These are phyloP conservation scores for Gymnothorax reevesii DNA, from an alignment of 2,797 vertebrate genomes.

Conservation along the genomic window DNA sequence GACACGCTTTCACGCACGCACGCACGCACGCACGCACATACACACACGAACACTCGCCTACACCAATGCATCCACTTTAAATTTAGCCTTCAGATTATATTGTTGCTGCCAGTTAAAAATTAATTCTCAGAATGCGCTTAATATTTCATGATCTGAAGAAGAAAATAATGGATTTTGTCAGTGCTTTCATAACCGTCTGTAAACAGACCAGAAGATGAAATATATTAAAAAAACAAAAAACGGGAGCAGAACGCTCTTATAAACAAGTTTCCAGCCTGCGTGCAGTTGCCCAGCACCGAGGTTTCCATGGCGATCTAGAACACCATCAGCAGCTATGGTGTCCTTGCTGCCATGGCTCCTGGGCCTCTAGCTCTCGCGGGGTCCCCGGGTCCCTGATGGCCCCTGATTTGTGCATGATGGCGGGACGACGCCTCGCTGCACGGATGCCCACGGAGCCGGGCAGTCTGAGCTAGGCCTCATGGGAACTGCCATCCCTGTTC, in stretches of 20 bases:
- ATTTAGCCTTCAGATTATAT: neutral
- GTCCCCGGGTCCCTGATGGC: conserved; percentile 15
- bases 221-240: neutral
- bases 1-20: too few species aligned
- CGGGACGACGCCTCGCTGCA: neutral
- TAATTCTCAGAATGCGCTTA: neutral
- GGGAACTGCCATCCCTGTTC: neutral
- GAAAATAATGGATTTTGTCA: neutral
- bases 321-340: conserved; percentile 58
- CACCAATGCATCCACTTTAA: neutral
- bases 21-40: neutral
- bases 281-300: conserved; percentile 52
- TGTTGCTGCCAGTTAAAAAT: neutral
- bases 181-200: neutral
- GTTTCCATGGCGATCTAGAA: conserved; percentile 55
- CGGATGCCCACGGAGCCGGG: neutral
- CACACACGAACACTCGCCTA: neutral
- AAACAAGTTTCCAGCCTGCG: conserved; percentile 23
- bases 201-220: neutral
- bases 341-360: conserved; percentile 50
- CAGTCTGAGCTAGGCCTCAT: neutral
- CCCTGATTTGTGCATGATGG: neutral
- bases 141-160: neutral
- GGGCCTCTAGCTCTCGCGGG: neutral
- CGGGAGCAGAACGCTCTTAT: conserved; percentile 1